These are phyloP conservation scores for Stenichneumon culpator DNA, from an alignment of 2,888 invertebrate species.

Conservation along the genomic window DNA sequence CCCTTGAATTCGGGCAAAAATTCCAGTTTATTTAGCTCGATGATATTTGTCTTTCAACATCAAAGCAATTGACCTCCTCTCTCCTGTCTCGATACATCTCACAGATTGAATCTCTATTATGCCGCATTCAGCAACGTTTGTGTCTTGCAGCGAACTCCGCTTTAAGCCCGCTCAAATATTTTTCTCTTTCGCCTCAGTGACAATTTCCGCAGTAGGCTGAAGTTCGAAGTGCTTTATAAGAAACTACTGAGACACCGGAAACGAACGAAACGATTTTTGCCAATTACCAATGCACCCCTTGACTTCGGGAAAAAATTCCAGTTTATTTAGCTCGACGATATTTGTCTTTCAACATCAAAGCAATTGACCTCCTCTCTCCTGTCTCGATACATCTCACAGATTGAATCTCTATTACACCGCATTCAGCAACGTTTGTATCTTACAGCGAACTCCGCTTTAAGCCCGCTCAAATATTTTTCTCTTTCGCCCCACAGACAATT, in stretches of 20 bases:
- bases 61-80: constrained; percentile 55
- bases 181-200: constrained; percentile 57
- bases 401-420: constrained; percentile 58
- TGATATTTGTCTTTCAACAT: constrained; percentile 32
- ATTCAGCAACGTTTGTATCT: constrained; percentile 36
- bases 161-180: constrained; percentile 58
- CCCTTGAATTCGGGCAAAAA: neutral
- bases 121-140: constrained; percentile 33
- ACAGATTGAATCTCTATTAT: constrained; percentile 63
- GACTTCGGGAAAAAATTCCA: neutral
- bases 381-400: constrained; percentile 63
- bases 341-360: constrained; percentile 42
- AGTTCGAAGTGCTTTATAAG: neutral
- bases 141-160: constrained; percentile 55
- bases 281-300: neutral
- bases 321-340: constrained; percentile 12
- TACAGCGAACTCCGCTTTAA: constrained; percentile 56
- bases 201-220: constrained; percentile 39
- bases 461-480: constrained; percentile 62
- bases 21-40: neutral
- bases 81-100: constrained; percentile 60
- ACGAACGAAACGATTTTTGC: neutral
- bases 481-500: constrained; percentile 61
- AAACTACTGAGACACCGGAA: neutral
- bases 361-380: constrained; percentile 52